These are phyloP conservation scores for Macrobrachium nipponense DNA, from an alignment of 1,140 invertebrate species.

Conservation along the genomic window DNA sequence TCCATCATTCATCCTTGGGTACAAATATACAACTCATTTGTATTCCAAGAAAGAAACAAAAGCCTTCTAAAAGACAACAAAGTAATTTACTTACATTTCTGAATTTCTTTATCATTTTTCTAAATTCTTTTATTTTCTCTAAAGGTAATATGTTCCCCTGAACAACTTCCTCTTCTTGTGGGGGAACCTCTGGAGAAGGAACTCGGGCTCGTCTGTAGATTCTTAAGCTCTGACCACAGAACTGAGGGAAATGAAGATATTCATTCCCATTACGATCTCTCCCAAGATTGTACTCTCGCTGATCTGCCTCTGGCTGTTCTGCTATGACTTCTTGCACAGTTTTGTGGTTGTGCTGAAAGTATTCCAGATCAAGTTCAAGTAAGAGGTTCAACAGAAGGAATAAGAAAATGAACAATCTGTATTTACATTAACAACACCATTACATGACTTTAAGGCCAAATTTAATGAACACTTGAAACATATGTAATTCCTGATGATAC, in stretches of 20 bases:
- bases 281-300: constrained; percentile 70
- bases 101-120: constrained; percentile 54
- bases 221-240: constrained; percentile 73
- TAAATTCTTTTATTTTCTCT: constrained; percentile 58
- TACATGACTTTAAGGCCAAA: too few species aligned
- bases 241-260: constrained; percentile 75
- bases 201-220: constrained; percentile 71
- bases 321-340: constrained; percentile 69
- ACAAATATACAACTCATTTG: neutral
- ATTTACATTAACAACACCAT: too few species aligned
- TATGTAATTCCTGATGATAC: neutral
- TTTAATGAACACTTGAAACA: neutral
- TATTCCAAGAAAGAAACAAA: too few species aligned
- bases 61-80: neutral
- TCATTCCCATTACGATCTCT: constrained; percentile 72
- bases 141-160: constrained; percentile 45
- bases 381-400: neutral
- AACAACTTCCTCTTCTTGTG: constrained; percentile 32
- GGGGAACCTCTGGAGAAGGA: constrained; percentile 25
- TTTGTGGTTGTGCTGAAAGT: constrained; percentile 69
- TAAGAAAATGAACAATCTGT: neutral
- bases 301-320: constrained; percentile 67
- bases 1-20: too few species aligned
- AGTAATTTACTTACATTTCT: constrained; percentile 49
- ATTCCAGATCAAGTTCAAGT: neutral